Evolutionary conservation across 2,797 vertebrate genomes (phyloP).

Genomic region (Rousettus madagascariensis): DNA sequence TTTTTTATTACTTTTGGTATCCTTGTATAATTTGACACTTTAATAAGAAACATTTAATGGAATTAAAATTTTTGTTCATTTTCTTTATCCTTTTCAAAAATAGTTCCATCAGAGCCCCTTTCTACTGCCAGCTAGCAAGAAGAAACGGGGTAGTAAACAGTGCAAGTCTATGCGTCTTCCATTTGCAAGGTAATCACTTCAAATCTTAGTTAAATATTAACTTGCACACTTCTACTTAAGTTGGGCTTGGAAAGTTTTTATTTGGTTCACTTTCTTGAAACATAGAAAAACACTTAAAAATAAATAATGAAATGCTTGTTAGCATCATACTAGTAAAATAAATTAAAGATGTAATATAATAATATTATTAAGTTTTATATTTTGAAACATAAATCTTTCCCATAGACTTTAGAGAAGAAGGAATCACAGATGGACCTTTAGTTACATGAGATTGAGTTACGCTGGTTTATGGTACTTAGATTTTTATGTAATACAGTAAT

Average conservation of each 20-base stretch:
- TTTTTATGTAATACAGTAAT: background rate
- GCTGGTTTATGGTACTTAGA: background rate
- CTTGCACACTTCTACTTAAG: background rate
- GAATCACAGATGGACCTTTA: background rate
- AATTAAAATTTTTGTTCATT: background rate
- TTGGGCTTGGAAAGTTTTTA: slow-evolving; percentile 40
- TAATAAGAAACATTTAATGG: background rate
- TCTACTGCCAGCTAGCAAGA: slow-evolving; percentile 58
- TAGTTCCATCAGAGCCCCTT: slow-evolving; percentile 74
- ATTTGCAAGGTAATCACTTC: slow-evolving; percentile 77
- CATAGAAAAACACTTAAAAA: slow-evolving; percentile 13
- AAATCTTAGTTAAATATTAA: background rate
- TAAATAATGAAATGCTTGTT: slow-evolving; percentile 31
- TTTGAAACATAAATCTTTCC: slow-evolving; percentile 35
- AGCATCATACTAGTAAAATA: background rate
- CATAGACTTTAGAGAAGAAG: background rate
- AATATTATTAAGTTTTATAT: slow-evolving; percentile 15
- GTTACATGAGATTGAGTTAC: background rate
- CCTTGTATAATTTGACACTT: slow-evolving; percentile 10
- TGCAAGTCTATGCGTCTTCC: background rate
- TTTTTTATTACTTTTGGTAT: background rate
- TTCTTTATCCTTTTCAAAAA: slow-evolving; percentile 32
- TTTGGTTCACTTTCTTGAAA: slow-evolving; percentile 48
- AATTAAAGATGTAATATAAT: background rate
- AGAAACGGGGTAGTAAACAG: slow-evolving; percentile 57